Evolutionary conservation across 2,888 invertebrate species (phyloP).

Genomic region (Scaptomyza flava): DNA sequence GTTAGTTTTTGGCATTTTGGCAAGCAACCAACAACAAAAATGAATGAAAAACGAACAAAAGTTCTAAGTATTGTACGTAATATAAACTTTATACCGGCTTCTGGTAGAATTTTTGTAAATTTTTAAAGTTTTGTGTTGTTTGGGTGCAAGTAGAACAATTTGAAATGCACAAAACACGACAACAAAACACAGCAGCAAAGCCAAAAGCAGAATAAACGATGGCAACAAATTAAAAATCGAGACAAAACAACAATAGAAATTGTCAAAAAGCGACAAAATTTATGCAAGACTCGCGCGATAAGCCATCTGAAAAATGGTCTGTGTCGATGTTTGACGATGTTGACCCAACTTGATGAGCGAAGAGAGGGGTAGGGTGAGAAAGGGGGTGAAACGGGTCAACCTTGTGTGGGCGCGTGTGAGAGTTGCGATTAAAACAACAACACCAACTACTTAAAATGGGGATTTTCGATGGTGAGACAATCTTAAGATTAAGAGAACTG

Average conservation of each 20-base stretch:
- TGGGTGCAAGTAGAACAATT: slow-evolving; percentile 49
- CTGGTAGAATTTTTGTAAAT: slow-evolving; percentile 34
- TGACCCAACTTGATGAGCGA: not conserved
- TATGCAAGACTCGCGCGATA: slow-evolving; percentile 72
- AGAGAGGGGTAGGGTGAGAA: not conserved
- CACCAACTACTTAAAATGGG: not conserved
- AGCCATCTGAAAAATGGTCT: slow-evolving; percentile 56
- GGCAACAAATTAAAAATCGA: slow-evolving; percentile 61
- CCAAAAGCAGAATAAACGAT: not conserved
- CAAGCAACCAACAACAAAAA: slow-evolving; percentile 59
- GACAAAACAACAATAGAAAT: slow-evolving; percentile 64
- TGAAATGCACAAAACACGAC: slow-evolving; percentile 50
- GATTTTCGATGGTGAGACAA: slow-evolving; percentile 37
- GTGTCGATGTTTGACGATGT: not conserved
- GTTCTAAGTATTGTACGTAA: slow-evolving; percentile 65
- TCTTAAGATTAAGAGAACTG: slow-evolving; percentile 48
- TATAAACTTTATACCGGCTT: slow-evolving; percentile 52
- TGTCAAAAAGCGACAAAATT: slow-evolving; percentile 65
- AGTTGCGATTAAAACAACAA: slow-evolving; percentile 51
- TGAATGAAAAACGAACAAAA: slow-evolving; percentile 24
- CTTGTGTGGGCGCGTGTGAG: slow-evolving; percentile 75
- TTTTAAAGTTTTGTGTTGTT: slow-evolving; percentile 58
- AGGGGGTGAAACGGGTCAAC: slow-evolving; percentile 24
- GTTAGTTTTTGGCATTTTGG: slow-evolving; percentile 70
- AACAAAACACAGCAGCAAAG: slow-evolving; percentile 7